These are phyloP conservation scores for Actinostola sp. DNA, from an alignment of 92 coral and sea anemone genomes.

Conservation along the genomic window DNA sequence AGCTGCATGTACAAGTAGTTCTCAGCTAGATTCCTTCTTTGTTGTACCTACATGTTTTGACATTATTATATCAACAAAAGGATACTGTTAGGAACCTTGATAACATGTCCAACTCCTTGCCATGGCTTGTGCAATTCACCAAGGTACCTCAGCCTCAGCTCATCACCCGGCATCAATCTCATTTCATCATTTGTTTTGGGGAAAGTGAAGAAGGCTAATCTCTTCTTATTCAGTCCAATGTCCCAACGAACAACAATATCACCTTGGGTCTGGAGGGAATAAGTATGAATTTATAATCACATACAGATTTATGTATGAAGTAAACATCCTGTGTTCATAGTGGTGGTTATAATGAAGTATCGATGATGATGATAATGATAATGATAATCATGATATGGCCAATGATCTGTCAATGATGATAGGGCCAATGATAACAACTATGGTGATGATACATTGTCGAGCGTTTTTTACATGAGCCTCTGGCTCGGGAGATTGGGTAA, in stretches of 20 bases:
- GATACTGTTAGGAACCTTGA: conserved; percentile 99
- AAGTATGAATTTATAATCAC: background rate
- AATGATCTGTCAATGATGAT: no score
- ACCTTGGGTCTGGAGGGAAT: conserved; percentile 79
- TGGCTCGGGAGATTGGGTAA: no score
- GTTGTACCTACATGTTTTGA: no score
- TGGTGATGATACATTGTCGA: no score
- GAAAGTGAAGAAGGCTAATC: conserved; percentile 93
- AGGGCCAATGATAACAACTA: background rate
- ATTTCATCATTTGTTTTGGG: conserved; percentile 98
- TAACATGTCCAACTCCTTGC: conserved; percentile 99
- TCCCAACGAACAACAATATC: conserved; percentile 99
- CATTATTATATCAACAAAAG: conserved; percentile 49
- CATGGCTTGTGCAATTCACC: conserved; percentile 99
- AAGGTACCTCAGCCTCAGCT: conserved; percentile 84
- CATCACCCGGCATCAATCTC: conserved; percentile 97
- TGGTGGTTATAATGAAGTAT: no score
- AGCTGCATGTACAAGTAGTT: no score
- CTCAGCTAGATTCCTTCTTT: no score
- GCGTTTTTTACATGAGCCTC: no score
- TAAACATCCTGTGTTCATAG: no score
- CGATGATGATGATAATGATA: no score
- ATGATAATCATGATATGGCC: no score
- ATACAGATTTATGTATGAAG: background rate
- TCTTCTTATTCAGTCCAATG: conserved; percentile 95